Evolutionary conservation across 2,888 invertebrate genomes (phyloP), one percentile per base, ranked within the genome.

Genomic region (Epirrhoe alternata): DNA sequence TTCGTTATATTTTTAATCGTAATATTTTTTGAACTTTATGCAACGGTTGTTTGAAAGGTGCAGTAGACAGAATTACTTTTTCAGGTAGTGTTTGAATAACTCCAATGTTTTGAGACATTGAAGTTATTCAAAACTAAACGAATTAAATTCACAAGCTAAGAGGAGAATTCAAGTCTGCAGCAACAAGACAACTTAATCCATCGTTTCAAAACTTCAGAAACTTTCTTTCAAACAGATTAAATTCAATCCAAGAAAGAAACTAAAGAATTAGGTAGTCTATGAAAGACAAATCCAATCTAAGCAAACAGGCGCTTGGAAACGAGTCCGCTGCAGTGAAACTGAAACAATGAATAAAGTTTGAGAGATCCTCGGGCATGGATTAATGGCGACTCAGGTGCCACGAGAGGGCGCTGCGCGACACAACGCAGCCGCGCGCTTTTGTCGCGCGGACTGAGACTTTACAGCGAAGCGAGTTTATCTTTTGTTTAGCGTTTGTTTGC

Each of bases 321-420:
- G 70, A 68, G 74, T 72, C 78, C 80, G 78, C 66, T 86, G 86
- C 85, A 86, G 81, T 76, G 80, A 82, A 79, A 83, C 83, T 85
- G 83, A 86, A 87, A 88, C 88, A 89, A 89, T 90, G 87, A 87
- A 86, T 84, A 86, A 88, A 90, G 86, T 90, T 90, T 86, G 83
- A 87, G 85, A 84, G 62, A 69, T 65, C 63, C 77, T 80, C 82
- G 80, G 74, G 78, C 73, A 73, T 68, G 81, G 82, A 83, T 70
- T 67, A 69, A 68, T 58, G 49, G 59, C 14, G 81, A 80, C 85
- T 86, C 86, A 86, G 86, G 86, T 86, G 86, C 76, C 74, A 68
- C 79, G 77, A 77, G 81, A 77, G 82, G 82, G 76, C 79, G 76
- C 73, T 75, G 72, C 61, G 75, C 75, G 70, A 74, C 77, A 59